Base-by-base conservation (phyloP, 2,888 invertebrate species). In the Norana najaformis region DNA sequence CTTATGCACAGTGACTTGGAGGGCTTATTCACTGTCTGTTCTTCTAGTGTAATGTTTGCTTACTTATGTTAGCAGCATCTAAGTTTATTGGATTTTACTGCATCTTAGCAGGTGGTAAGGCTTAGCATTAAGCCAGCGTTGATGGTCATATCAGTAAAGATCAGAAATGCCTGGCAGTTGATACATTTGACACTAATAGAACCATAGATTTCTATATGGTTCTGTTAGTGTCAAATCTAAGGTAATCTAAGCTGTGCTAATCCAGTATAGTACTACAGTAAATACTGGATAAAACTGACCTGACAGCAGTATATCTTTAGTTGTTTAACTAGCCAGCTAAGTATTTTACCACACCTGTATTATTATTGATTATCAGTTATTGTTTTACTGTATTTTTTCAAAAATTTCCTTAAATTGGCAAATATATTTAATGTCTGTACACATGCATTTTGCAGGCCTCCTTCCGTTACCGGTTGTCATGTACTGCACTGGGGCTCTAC, bases 11-110 rank as follows among this genome's bases (percentile, higher is more conserved):
- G 30, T 69, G n/a, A n/a, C n/a, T 69, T 69, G 69, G 69, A 69
- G 69, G 47, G 69, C 69, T 69, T 69, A 69, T 69, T 69, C 69
- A 69, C 69, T 69, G 69, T 69, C 69, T 69, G 30, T n/a, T 69
- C 69, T n/a, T 69, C 69, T 69, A 69, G 69, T 69, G 69, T 69
- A n/a, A 69, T 30, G 69, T 69, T 69, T 69, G n/a, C 53, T 53
- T 53, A 53, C 30, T 69, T 69, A n/a, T 69, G 69, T 30, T 69
- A 69, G 11, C 5, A 69, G n/a, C 69, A 69, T n/a, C 69, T n/a
- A n/a, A 69, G 69, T 69, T 69, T n/a, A n/a, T 69, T 30, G 11
- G 30, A 69, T 69, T 69, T 47, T 30, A 69, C n/a, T n/a, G 69
- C 69, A 69, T n/a, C 69, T 69, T 69, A 69, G 69, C n/a, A n/a